phyloP scores from a whole-genome alignment of 2,113 vertebrate species.

The Pangasianodon gigas region DNA sequence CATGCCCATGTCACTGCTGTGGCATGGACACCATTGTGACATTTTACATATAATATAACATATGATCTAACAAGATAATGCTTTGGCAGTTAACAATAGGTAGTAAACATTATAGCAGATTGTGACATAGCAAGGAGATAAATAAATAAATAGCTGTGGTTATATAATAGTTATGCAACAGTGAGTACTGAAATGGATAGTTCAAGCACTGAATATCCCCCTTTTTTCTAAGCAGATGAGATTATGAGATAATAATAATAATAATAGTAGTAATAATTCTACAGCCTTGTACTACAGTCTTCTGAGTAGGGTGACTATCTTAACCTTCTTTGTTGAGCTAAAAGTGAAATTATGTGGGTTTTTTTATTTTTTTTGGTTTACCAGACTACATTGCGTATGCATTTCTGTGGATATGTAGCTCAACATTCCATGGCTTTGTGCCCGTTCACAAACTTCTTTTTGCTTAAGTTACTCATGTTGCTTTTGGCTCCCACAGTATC shows the following conservation, averaged over 20 bases:
- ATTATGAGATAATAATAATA: not conserved
- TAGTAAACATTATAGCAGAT: not conserved
- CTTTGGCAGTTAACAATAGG: not conserved
- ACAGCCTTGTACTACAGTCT: not conserved
- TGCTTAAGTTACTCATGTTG: slow-evolving; percentile 40
- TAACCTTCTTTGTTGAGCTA: not conserved
- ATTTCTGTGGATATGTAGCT: slow-evolving; percentile 38
- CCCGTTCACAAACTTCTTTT: slow-evolving; percentile 17
- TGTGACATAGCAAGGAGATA: not conserved
- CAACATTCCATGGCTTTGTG: slow-evolving; percentile 19
- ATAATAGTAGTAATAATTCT: too few relatives aligned
- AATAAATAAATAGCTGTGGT: not conserved
- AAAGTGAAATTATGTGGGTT: not conserved
- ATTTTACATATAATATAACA: not conserved
- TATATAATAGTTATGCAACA: not conserved
- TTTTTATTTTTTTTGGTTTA: not conserved
- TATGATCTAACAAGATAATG: not conserved
- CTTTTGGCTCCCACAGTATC: slow-evolving; percentile 36
- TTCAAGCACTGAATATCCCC: not conserved
- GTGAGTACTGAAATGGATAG: not conserved
- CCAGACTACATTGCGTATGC: not conserved
- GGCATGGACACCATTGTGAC: not conserved
- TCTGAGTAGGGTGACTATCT: not conserved
- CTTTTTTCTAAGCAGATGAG: slow-evolving; percentile 11
- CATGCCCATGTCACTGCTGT: not conserved